phyloP scores from a whole-genome alignment of 1,140 invertebrate species.

The Orchesella cincta region DNA sequence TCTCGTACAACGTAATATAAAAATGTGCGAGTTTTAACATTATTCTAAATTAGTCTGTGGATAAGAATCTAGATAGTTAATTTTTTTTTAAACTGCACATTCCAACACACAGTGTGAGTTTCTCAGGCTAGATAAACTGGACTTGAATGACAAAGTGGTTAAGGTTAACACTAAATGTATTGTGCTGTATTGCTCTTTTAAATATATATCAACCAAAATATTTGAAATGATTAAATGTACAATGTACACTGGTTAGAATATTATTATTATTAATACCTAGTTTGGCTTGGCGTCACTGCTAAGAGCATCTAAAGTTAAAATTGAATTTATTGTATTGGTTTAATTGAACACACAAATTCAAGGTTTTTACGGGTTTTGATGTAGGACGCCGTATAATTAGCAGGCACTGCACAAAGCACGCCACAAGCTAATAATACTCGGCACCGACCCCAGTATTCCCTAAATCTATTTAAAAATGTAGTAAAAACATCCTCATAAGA shows the following conservation, averaged over 20 bases:
- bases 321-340: not conserved
- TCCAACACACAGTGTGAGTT: too few species aligned
- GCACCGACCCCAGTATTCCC: too few species aligned
- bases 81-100: too few species aligned
- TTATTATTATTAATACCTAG: not conserved
- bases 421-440: too few species aligned
- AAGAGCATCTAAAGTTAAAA: not conserved
- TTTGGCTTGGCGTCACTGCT: too few species aligned
- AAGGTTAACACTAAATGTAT: too few species aligned
- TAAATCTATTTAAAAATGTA: too few species aligned
- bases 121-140: too few species aligned
- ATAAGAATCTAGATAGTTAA: too few species aligned
- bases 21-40: not conserved
- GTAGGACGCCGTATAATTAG: not conserved
- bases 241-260: not conserved
- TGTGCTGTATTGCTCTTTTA: not conserved
- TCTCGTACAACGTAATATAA: not conserved
- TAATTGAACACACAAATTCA: not conserved
- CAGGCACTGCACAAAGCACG: too few species aligned
- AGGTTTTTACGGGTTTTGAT: not conserved
- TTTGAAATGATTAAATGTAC: not conserved
- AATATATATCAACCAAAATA: not conserved
- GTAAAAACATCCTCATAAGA: not conserved
- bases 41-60: not conserved
- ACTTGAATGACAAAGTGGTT: too few species aligned